phyloP scores from a whole-genome alignment of 1,140 invertebrate species.

The Pectinophora gossypiella region DNA sequence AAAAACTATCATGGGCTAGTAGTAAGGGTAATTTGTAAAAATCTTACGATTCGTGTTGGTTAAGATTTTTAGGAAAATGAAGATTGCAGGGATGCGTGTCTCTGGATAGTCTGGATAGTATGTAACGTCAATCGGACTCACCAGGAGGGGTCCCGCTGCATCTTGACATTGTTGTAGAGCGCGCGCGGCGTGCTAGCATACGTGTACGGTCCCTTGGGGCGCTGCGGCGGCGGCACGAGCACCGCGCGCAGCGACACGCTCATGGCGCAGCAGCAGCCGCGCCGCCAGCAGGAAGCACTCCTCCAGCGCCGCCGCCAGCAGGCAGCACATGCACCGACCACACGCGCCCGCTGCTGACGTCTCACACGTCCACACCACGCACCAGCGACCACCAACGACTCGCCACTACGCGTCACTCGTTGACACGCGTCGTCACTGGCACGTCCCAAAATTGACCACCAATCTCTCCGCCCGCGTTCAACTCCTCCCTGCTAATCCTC shows the following conservation, averaged over 20 bases:
- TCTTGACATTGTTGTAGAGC: conserved; percentile 69
- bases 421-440: background rate
- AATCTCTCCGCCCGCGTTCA: too few relatives aligned
- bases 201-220: conserved; percentile 57
- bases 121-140: too few relatives aligned
- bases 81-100: too few relatives aligned
- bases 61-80: too few relatives aligned
- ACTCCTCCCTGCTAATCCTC: too few relatives aligned
- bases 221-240: conserved; percentile 45
- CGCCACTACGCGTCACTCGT: too few relatives aligned
- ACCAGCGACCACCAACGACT: background rate
- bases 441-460: background rate
- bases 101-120: too few relatives aligned
- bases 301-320: conserved; percentile 34
- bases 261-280: conserved; percentile 30
- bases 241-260: conserved; percentile 56
- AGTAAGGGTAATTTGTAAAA: too few relatives aligned
- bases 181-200: conserved; percentile 66
- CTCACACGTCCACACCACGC: too few relatives aligned
- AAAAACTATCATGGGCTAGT: too few relatives aligned
- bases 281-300: conserved; percentile 31
- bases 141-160: conserved; percentile 61
- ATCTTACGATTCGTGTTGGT: too few relatives aligned
- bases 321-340: conserved; percentile 39
- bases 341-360: background rate